Evolutionary conservation across 2,888 invertebrate species (phyloP).

Genomic region (Lasioglossum zephyrum): DNA sequence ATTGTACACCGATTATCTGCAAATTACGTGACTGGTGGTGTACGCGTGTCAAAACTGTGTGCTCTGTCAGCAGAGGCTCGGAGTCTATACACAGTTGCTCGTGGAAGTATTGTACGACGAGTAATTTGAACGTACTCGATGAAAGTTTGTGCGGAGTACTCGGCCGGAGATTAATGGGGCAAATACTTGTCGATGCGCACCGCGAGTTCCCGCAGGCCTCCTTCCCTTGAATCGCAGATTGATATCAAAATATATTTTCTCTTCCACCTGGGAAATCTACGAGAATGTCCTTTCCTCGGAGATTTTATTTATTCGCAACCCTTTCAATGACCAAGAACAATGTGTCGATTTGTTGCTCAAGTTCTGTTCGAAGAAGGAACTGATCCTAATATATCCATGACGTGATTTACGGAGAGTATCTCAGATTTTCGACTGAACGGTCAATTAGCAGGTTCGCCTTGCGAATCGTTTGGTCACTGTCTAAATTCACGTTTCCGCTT

Average conservation of each 20-base stretch:
- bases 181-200: constrained; percentile 9
- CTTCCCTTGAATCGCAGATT: not conserved
- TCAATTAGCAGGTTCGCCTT: constrained; percentile 42
- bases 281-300: not conserved
- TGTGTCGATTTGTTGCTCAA: no score
- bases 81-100: constrained; percentile 41
- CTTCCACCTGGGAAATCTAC: not conserved
- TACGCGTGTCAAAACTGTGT: constrained; percentile 33
- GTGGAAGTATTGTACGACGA: constrained; percentile 10
- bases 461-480: constrained; percentile 19
- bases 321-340: no score
- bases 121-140: constrained; percentile 25
- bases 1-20: constrained; percentile 34
- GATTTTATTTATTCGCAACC: no score
- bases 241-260: not conserved
- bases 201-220: not conserved
- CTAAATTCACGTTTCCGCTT: not conserved
- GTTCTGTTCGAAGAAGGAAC: no score
- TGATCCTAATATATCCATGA: not conserved
- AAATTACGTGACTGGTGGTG: constrained; percentile 10
- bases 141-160: constrained; percentile 12
- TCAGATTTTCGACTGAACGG: constrained; percentile 24
- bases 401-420: constrained; percentile 14
- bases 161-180: constrained; percentile 6
- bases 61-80: constrained; percentile 46